These are phyloP conservation scores for Holothuria leucospilota DNA, from an alignment of 53 echinoderm and acorn worm genomes.

Conservation along the genomic window DNA sequence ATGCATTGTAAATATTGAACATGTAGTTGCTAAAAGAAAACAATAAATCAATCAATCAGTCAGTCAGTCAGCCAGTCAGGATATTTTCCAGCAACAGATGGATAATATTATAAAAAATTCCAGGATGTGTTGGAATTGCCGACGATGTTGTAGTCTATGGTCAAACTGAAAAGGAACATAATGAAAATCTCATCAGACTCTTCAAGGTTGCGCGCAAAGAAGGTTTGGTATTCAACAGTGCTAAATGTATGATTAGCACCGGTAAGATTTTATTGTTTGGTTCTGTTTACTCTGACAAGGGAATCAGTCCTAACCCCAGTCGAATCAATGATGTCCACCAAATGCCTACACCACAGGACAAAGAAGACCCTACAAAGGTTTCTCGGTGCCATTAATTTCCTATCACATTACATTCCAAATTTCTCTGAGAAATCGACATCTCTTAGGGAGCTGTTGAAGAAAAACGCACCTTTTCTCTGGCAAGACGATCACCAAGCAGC, in stretches of 20 bases:
- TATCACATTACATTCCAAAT: background rate
- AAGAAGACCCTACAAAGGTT: slow-evolving; percentile 69
- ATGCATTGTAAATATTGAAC: too few species aligned
- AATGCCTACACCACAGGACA: slow-evolving; percentile 62
- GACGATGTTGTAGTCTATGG: too few species aligned
- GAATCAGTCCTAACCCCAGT: slow-evolving; percentile 41
- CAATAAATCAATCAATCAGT: too few species aligned
- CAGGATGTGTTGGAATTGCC: too few species aligned
- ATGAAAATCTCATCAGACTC: too few species aligned
- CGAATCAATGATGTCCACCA: slow-evolving; percentile 27
- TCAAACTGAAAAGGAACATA: slow-evolving; percentile 45
- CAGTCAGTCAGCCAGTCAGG: too few species aligned
- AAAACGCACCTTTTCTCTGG: slow-evolving; percentile 37
- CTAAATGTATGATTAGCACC: slow-evolving; percentile 53
- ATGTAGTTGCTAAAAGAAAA: too few species aligned
- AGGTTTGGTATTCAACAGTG: slow-evolving; percentile 68
- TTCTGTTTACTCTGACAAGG: slow-evolving; percentile 58
- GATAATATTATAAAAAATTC: too few species aligned
- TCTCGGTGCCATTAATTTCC: slow-evolving; percentile 50
- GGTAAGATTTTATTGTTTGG: too few species aligned
- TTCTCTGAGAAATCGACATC: background rate
- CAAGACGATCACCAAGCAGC: slow-evolving; percentile 50
- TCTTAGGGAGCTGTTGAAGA: background rate
- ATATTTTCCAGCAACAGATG: slow-evolving; percentile 66
- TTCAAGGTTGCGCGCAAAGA: slow-evolving; percentile 52